Conservation (phyloP, 2,888 invertebrate species). For the Yponomeuta cagnagella region DNA sequence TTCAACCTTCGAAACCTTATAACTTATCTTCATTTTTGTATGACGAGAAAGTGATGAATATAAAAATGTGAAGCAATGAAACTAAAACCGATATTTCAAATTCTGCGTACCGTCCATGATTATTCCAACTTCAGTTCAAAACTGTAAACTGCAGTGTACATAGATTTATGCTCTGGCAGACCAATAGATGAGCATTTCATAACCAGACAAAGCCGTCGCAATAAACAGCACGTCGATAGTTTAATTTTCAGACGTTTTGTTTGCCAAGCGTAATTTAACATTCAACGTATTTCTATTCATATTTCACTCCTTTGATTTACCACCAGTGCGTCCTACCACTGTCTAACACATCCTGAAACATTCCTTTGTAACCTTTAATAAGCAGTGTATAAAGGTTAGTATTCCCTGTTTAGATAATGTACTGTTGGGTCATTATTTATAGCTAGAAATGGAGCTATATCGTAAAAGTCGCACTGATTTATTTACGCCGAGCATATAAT, state of each 20-base stretch:
- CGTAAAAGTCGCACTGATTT: constrained; percentile 50
- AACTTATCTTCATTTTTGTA: no score
- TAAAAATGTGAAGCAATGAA: no score
- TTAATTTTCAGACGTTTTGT: background rate
- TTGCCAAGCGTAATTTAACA: constrained; percentile 28
- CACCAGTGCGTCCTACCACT: constrained; percentile 31
- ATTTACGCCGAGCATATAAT: constrained; percentile 43
- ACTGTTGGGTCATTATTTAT: constrained; percentile 51
- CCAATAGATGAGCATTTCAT: no score
- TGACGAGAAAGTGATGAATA: no score
- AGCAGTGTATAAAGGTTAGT: background rate
- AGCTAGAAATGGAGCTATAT: constrained; percentile 54
- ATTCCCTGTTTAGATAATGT: background rate
- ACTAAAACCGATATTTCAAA: no score
- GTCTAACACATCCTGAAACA: background rate
- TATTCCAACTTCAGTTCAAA: no score
- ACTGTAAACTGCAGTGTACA: no score
- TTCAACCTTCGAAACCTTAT: no score
- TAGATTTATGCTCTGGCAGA: no score
- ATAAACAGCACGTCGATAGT: background rate
- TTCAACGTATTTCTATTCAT: constrained; percentile 37
- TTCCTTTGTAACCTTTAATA: background rate
- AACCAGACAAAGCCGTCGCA: background rate
- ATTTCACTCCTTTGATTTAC: constrained; percentile 49
- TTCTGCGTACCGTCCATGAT: no score